phyloP scores from a whole-genome alignment of 1,140 invertebrate genomes.

The Anastrepha ludens region DNA sequence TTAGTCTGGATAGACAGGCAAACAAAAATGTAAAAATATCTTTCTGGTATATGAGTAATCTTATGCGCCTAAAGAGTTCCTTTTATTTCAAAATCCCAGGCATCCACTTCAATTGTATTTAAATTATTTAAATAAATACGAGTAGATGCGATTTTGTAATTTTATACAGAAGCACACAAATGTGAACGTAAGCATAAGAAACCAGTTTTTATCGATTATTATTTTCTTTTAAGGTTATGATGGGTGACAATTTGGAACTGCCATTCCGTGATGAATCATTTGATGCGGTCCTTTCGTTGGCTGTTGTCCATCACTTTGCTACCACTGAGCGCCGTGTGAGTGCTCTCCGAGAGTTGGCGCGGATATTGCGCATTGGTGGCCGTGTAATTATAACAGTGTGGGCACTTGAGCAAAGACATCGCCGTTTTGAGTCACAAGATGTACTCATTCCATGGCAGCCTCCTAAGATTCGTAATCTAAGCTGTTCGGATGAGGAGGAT shows the following conservation, averaged over 20 bases:
- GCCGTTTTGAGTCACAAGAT: conserved; percentile 86
- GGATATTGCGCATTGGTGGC: conserved; percentile 92
- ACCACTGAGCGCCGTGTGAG: conserved; percentile 91
- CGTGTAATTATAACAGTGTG: conserved; percentile 95
- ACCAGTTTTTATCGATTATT: background rate
- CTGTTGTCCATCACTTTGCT: conserved; percentile 96
- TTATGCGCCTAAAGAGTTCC: too few species aligned
- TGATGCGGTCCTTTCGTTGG: conserved; percentile 95
- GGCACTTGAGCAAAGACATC: conserved; percentile 95
- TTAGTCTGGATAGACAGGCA: too few species aligned
- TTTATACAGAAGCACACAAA: too few species aligned
- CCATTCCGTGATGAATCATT: conserved; percentile 95
- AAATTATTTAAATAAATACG: too few species aligned
- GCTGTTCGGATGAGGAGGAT: conserved; percentile 70
- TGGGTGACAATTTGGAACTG: conserved; percentile 91
- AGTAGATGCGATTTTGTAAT: too few species aligned
- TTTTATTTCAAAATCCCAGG: too few species aligned
- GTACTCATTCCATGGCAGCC: conserved; percentile 96
- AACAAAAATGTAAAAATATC: too few species aligned
- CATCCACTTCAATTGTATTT: too few species aligned
- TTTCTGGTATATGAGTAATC: too few species aligned
- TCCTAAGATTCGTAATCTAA: conserved; percentile 77
- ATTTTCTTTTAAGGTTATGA: conserved; percentile 80
- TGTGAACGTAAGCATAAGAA: background rate
- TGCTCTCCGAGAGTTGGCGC: conserved; percentile 89